These are phyloP conservation scores for Dufourea novaeangliae DNA, from an alignment of 1,140 invertebrate species.

Conservation along the genomic window DNA sequence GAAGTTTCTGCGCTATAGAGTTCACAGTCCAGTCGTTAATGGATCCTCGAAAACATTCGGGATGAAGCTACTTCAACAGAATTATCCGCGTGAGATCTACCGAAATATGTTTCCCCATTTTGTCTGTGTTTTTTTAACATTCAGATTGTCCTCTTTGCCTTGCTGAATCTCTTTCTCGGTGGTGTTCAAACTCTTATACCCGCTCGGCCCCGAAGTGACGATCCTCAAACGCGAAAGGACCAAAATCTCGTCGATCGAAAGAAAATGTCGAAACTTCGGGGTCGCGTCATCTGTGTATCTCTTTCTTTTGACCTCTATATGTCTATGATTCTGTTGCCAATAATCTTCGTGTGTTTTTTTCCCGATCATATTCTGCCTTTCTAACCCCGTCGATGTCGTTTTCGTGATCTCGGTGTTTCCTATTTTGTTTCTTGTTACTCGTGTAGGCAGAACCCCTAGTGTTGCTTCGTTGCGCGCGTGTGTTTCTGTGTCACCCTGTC, in stretches of 20 bases:
- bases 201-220: conserved; percentile 41
- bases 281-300: conserved; percentile 6
- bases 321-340: background rate
- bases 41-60: background rate
- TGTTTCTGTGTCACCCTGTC: conserved; percentile 34
- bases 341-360: background rate
- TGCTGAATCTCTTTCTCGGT: conserved; percentile 26
- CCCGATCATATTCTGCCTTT: background rate
- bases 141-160: conserved; percentile 21
- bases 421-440: background rate
- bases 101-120: conserved; percentile 46
- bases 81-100: conserved; percentile 66
- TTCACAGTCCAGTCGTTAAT: background rate
- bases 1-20: too few species aligned
- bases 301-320: background rate
- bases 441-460: conserved; percentile 23
- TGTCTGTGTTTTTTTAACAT: conserved; percentile 38
- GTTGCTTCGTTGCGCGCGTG: conserved; percentile 43
- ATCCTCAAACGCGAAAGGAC: background rate
- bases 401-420: conserved; percentile 15
- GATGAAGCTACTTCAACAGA: background rate
- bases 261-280: conserved; percentile 51
- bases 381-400: conserved; percentile 7
- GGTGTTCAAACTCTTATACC: conserved; percentile 28
- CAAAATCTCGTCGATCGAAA: background rate